Conservation (phyloP, 2,797 vertebrate genomes). For the Manis crassicaudata region DNA sequence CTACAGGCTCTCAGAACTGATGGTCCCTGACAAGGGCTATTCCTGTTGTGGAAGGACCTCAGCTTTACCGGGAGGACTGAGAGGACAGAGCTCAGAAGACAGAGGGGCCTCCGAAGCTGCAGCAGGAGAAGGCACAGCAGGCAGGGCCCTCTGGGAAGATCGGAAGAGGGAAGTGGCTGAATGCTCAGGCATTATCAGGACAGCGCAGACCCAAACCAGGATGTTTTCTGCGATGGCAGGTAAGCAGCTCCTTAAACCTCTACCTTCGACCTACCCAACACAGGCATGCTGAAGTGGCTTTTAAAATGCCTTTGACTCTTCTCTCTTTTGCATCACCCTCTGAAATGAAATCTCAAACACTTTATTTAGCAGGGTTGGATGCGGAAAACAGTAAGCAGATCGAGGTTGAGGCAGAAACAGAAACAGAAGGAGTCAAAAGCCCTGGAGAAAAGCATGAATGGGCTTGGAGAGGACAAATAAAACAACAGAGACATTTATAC, state of each 20-base stretch:
- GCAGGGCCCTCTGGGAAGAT: neutral
- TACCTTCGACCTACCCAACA: neutral
- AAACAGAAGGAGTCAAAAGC: conserved; percentile 79
- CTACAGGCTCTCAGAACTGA: neutral
- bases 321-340: conserved; percentile 67
- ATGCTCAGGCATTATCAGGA: accelerated
- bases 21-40: neutral
- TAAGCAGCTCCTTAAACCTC: conserved; percentile 16
- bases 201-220: neutral
- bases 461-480: conserved; percentile 86
- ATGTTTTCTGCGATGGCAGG: conserved; percentile 13
- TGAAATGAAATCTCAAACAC: conserved; percentile 80
- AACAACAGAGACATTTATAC: conserved; percentile 86
- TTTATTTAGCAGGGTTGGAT: conserved; percentile 72
- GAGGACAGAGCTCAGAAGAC: neutral
- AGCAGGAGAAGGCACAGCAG: neutral
- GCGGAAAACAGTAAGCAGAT: conserved; percentile 78
- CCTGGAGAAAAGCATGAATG: conserved; percentile 85
- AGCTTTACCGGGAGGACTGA: neutral
- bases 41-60: neutral
- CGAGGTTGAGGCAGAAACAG: conserved; percentile 80
- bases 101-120: neutral
- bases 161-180: neutral
- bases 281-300: conserved; percentile 52
- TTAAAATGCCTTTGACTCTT: conserved; percentile 73